Conservation (phyloP, 2,113 vertebrate species). For the Eidolon helvum region DNA sequence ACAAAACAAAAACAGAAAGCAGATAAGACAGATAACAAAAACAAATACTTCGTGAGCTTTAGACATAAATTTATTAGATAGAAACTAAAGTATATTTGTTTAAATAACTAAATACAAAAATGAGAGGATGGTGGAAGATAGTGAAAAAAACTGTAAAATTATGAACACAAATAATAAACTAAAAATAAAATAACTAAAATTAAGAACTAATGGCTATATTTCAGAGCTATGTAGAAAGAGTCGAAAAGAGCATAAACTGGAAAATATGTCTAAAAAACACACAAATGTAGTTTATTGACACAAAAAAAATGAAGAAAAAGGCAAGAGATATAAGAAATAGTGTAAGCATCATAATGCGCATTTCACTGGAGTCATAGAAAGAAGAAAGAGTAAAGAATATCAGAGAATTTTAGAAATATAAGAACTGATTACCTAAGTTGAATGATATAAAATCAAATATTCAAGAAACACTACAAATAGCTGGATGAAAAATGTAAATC, state of each 20-base stretch:
- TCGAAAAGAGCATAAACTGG: neutral
- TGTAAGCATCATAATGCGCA: neutral
- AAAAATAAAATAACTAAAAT: neutral
- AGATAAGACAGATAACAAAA: neutral
- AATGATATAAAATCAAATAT: neutral
- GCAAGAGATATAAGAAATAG: neutral
- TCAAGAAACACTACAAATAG: neutral
- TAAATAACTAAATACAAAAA: neutral
- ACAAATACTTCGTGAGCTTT: rapidly evolving
- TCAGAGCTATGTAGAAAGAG: neutral
- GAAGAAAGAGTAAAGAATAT: rapidly evolving
- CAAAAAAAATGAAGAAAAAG: neutral
- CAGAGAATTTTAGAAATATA: neutral
- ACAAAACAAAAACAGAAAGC: neutral
- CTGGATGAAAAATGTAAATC: neutral
- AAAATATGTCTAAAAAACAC: neutral
- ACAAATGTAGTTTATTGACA: neutral
- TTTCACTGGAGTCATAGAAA: neutral
- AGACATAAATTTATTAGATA: too few species aligned
- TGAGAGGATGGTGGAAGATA: neutral
- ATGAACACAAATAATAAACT: neutral
- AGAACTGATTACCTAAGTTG: neutral
- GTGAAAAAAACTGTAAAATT: neutral
- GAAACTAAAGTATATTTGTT: neutral
- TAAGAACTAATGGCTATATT: neutral